Evolutionary conservation across 2,113 vertebrate species (phyloP).

Genomic region (Verasper variegatus): DNA sequence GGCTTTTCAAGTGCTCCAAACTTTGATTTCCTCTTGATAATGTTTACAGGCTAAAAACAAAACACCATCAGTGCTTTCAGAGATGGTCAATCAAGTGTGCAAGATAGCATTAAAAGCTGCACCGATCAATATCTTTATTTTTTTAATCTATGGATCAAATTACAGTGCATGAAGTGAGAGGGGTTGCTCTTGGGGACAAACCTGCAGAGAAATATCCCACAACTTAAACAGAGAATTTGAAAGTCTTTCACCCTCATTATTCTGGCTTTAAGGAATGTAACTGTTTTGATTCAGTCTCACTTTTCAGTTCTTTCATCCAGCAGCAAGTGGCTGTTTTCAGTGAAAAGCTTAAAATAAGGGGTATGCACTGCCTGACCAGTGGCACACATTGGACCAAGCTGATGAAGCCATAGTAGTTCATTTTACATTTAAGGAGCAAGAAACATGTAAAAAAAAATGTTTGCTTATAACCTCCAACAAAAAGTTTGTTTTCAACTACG

Average conservation of each 20-base stretch:
- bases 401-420: background rate
- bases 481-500: too few relatives aligned
- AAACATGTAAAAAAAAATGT: background rate
- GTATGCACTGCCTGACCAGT: background rate
- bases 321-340: background rate
- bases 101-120: conserved; percentile 9
- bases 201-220: background rate
- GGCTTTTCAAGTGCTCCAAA: conserved; percentile 7
- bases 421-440: background rate
- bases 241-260: background rate
- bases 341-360: background rate
- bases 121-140: conserved; percentile 11
- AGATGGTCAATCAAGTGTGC: conserved; percentile 1
- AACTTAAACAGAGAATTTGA: too few relatives aligned
- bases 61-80: background rate
- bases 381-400: background rate
- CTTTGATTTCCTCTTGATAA: conserved; percentile 9
- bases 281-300: background rate
- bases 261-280: background rate
- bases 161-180: background rate
- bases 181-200: background rate
- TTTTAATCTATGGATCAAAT: background rate
- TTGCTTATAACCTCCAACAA: too few relatives aligned
- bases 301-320: background rate
- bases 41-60: conserved; percentile 18